A percentile compares a stretch with the other conserved stretches of the same genome.
These are phyloP conservation scores for Clarias fuscus DNA, from an alignment of 2,797 vertebrate genomes.

Conservation along the genomic window DNA sequence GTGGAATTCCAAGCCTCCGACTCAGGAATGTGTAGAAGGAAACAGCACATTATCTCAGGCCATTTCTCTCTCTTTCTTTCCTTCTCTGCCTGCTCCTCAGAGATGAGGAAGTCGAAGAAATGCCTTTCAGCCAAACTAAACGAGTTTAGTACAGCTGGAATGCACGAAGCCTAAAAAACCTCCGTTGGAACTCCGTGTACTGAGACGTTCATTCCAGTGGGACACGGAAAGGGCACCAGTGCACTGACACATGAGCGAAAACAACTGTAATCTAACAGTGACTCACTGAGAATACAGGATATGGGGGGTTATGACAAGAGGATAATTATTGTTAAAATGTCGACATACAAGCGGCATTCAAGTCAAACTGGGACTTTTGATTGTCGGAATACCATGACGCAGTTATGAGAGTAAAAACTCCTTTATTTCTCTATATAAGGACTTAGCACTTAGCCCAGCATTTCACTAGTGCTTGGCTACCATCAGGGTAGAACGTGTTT, in stretches of 20 bases:
- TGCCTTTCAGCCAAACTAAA: slow-evolving; percentile 18
- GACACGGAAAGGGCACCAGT: too few relatives aligned
- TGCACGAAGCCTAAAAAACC: background rate
- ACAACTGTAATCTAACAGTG: background rate
- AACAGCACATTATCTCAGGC: slow-evolving; percentile 43
- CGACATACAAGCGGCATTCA: background rate
- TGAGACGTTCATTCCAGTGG: slow-evolving; percentile 15
- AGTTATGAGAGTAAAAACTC: too few relatives aligned
- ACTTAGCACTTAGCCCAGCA: too few relatives aligned
- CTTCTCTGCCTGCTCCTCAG: slow-evolving; percentile 20
- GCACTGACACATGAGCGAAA: background rate
- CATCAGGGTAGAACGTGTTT: too few relatives aligned
- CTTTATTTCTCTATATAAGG: too few relatives aligned
- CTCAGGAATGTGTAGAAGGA: slow-evolving; percentile 44
- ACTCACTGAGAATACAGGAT: background rate
- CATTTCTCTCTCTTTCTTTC: background rate
- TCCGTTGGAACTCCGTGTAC: background rate
- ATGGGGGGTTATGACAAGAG: background rate
- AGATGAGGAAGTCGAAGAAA: slow-evolving; percentile 37
- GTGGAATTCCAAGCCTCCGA: slow-evolving; percentile 50
- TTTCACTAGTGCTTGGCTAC: too few relatives aligned
- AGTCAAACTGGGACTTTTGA: too few relatives aligned
- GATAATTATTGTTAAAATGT: background rate
- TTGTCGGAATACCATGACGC: too few relatives aligned
- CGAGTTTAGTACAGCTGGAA: slow-evolving; percentile 17